These are phyloP conservation scores for Agriotes lineatus DNA, from an alignment of 2,888 invertebrate genomes.

Conservation along the genomic window DNA sequence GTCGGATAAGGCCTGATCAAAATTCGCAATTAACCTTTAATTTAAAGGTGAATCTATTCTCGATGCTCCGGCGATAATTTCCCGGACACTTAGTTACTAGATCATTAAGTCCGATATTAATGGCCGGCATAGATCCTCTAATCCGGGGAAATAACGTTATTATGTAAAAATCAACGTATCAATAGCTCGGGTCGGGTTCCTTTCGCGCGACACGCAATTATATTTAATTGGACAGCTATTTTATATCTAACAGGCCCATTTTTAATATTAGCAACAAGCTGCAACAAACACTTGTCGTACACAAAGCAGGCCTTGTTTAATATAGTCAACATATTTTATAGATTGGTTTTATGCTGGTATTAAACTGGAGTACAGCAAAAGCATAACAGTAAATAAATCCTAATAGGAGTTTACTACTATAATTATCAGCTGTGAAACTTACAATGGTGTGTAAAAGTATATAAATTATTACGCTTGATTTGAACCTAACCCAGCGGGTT, in stretches of 20 bases:
- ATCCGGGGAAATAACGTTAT: slow-evolving; percentile 9
- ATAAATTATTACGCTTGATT: too few species aligned
- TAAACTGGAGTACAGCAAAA: too few species aligned
- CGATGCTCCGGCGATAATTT: slow-evolving; percentile 4
- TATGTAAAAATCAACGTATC: slow-evolving; percentile 2
- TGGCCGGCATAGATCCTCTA: not conserved
- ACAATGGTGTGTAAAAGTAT: too few species aligned
- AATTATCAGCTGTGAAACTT: too few species aligned
- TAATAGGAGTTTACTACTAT: too few species aligned
- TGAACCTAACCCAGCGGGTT: too few species aligned
- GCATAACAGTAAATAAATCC: too few species aligned
- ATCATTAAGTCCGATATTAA: slow-evolving; percentile 11
- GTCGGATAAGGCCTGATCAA: slow-evolving; percentile 17
- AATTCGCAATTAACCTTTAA: slow-evolving; percentile 37
- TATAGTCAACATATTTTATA: too few species aligned
- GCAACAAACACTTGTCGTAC: too few species aligned
- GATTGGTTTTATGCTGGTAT: too few species aligned
- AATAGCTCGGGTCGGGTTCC: not conserved
- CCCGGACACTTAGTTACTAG: not conserved
- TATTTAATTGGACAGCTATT: slow-evolving; percentile 16
- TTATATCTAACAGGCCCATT: not conserved
- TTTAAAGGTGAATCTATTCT: slow-evolving; percentile 31
- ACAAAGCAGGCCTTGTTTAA: too few species aligned
- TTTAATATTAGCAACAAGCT: too few species aligned
- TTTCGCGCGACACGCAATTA: slow-evolving; percentile 4